Conservation (phyloP, 2,113 vertebrate species). For the Casuarius casuarius region DNA sequence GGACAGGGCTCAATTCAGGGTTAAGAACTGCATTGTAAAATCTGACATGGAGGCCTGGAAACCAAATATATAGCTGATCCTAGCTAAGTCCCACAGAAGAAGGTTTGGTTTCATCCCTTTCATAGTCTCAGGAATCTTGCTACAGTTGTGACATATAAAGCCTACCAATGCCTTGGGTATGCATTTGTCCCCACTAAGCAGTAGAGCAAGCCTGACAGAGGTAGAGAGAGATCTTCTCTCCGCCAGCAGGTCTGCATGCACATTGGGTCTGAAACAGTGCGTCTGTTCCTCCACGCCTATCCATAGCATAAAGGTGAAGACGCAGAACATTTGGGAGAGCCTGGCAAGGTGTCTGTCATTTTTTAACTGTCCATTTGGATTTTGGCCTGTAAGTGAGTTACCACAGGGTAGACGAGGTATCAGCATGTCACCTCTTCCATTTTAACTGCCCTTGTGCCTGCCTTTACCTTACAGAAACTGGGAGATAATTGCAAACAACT, state of each 20-base stretch:
- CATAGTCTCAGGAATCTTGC: neutral
- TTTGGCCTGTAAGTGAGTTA: neutral
- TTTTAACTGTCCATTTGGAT: neutral
- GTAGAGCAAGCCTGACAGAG: neutral
- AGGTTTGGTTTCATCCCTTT: neutral
- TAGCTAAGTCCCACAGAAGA: neutral
- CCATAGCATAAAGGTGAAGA: neutral
- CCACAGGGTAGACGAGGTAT: neutral
- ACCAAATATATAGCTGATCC: neutral
- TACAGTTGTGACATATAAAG: neutral
- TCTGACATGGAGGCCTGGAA: neutral
- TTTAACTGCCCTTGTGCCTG: neutral
- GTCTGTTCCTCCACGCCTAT: neutral
- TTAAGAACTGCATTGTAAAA: neutral
- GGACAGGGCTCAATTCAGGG: neutral
- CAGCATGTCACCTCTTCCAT: neutral
- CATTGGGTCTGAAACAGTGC: accelerated
- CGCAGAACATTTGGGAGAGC: neutral
- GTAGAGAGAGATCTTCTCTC: neutral
- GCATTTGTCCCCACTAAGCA: neutral
- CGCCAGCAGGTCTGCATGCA: neutral
- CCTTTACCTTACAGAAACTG: neutral
- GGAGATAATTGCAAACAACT: neutral
- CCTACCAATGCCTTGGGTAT: neutral
- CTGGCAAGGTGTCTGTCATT: neutral